Evolutionary conservation across 1,140 invertebrate species (phyloP).

Genomic region (Lepeophtheirus salmonis): DNA sequence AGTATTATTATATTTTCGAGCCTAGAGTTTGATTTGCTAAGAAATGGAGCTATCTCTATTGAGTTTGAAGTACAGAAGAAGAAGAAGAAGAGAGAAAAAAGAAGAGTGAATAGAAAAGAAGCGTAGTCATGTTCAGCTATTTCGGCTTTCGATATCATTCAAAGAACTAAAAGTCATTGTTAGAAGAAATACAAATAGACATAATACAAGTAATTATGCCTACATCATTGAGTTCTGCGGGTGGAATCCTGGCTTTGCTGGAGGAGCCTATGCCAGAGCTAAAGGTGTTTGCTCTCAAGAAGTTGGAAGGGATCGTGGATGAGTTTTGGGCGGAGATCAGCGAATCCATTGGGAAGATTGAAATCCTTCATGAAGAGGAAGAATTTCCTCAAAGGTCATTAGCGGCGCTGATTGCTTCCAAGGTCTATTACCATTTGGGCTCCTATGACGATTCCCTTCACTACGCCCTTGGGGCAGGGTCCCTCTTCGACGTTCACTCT

Average conservation of each 20-base stretch:
- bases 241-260: conserved; percentile 83
- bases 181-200: no score
- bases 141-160: no score
- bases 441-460: conserved; percentile 86
- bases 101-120: no score
- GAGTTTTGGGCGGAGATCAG: conserved; percentile 98
- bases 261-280: conserved; percentile 81
- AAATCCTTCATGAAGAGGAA: conserved; percentile 84
- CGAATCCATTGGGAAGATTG: conserved; percentile 91
- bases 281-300: conserved; percentile 74
- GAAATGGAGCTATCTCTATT: no score
- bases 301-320: conserved; percentile 67
- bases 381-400: conserved; percentile 63
- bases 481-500: conserved; percentile 80
- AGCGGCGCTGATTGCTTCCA: conserved; percentile 89
- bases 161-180: no score
- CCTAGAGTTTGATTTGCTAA: no score
- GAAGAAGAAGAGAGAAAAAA: no score
- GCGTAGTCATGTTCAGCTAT: no score
- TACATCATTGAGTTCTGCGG: conserved; percentile 29
- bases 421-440: conserved; percentile 94
- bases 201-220: background rate
- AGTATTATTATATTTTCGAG: no score
- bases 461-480: conserved; percentile 77
- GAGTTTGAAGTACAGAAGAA: no score